These are phyloP conservation scores for Caligus rogercresseyi DNA, from an alignment of 1,140 invertebrate species.

Conservation along the genomic window DNA sequence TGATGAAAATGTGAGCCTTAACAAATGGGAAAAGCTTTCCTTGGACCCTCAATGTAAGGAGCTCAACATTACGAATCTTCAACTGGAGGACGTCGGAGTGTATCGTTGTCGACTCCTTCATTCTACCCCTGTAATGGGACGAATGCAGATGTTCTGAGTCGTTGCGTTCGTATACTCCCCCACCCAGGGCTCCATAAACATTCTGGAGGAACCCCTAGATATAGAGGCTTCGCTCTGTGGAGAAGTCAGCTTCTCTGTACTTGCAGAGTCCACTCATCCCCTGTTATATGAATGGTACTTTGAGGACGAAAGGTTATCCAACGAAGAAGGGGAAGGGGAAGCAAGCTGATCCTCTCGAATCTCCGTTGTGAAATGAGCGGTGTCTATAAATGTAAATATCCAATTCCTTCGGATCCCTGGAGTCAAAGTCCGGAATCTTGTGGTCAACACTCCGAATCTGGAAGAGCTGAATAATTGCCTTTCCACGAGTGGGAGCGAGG, in stretches of 20 bases:
- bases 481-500: background rate
- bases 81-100: background rate
- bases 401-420: background rate
- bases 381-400: slow-evolving; percentile 5
- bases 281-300: slow-evolving; percentile 16
- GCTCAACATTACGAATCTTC: background rate
- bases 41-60: background rate
- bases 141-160: background rate
- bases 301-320: background rate
- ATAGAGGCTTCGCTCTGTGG: background rate
- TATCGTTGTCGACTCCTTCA: background rate
- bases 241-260: background rate
- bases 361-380: background rate
- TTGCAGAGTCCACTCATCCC: background rate
- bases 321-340: background rate
- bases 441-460: background rate
- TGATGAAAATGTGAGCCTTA: background rate
- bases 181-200: no score
- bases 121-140: background rate
- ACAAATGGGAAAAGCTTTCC: background rate
- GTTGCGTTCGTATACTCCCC: background rate
- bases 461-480: background rate
- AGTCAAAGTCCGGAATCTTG: background rate
- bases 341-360: background rate
- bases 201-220: background rate